Evolutionary conservation across 2,888 invertebrate species (phyloP), one percentile per base, ranked within the genome.

Genomic region (Drosophila tripunctata): DNA sequence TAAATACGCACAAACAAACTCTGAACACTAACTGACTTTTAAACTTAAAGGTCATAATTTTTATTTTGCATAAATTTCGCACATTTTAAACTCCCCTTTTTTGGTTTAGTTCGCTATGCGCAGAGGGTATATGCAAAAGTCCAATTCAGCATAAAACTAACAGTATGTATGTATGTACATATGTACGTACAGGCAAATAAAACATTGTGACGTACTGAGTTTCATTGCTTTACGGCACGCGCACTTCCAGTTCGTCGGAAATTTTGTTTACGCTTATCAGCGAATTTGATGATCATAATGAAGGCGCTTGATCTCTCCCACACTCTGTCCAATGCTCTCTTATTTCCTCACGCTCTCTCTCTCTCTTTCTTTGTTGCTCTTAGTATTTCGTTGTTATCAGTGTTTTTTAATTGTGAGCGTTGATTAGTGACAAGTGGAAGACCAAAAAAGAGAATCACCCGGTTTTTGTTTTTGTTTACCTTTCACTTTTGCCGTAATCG

Each of bases 401-500:
- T 22, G 31, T 40, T 27, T 44, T 44, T 36, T 36, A 67, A 64
- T 56, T 52, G 38, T 21, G 27, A 22, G 19, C 38, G 14, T 57
- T 71, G 75, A 78, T 81, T 72, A 75, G 47, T 67, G 35, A 36
- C 31, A 60, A 41, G 38, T 57, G 43, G 35, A 36, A 73, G 54
- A 50, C 22, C 33, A 43, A 27, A 47, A 27, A 47, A 19, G 52
- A 47, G 51, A 67, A 63, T 50, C 43, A 31, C 8, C 41, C 30
- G 36, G 12, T 51, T 15, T 56, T 65, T 72, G 61, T 60, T 72
- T 57, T 62, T 70, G 69, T 65, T 75, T 75, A 62, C 78, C 67
- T 75, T 73, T 84, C 61, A 62, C 62, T 73, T 84, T 81, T 58
- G 58, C 61, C 17, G 31, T 57, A 63, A 67, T 60, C 67, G 43